These are phyloP conservation scores for Mayetiola destructor DNA, from an alignment of 2,888 invertebrate species.

Conservation along the genomic window DNA sequence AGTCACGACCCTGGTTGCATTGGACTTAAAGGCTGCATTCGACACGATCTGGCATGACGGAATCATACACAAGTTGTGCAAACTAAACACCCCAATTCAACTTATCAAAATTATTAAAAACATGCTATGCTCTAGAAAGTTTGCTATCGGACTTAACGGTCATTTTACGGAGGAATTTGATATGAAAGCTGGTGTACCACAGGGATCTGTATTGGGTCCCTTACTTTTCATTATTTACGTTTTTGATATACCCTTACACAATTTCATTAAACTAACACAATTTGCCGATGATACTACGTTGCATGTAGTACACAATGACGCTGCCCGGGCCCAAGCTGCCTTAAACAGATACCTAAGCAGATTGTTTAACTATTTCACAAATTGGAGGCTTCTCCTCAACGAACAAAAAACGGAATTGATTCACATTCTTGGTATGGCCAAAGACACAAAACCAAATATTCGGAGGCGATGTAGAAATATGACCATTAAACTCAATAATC, in stretches of 20 bases:
- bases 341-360: background rate
- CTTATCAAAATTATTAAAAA: background rate
- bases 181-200: background rate
- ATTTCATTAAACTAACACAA: background rate
- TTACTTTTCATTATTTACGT: background rate
- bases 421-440: background rate
- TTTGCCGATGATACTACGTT: background rate
- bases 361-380: background rate
- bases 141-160: background rate
- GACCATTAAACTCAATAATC: background rate
- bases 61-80: background rate
- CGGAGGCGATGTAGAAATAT: background rate
- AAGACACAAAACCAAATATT: background rate
- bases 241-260: background rate
- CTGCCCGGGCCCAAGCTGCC: background rate
- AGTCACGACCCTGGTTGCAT: background rate
- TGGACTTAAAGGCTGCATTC: background rate
- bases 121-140: background rate
- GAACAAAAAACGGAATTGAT: background rate
- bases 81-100: background rate
- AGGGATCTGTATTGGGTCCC: background rate
- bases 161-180: background rate
- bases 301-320: background rate
- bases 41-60: background rate
- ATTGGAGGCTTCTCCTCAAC: background rate